Evolutionary conservation across 1,140 invertebrate species (phyloP), one percentile per base, ranked within the genome.

Genomic region (Bombus turneri): DNA sequence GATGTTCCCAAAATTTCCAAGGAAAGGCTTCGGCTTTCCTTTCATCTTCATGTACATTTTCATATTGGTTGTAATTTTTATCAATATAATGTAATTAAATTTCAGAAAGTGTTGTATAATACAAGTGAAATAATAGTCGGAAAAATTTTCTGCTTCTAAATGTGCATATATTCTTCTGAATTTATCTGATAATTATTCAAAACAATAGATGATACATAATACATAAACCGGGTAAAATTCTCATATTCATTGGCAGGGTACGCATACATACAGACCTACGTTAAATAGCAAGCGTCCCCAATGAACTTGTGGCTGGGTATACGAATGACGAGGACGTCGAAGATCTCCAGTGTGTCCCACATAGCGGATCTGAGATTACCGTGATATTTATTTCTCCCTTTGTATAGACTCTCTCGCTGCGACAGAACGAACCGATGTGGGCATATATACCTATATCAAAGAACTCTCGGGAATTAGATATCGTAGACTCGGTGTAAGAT

Each of bases 301-400:
- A 76, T 37, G 74, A 75, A 76, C 74, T 82, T 53, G 25, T 9
- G 28, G 0, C 25, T 4, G 3, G 6, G 62, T 28, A 2, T 47
- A 47, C 18, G 34, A 43, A 18, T 57, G 57, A 79, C 68, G 53
- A 34, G 41, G 64, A 73, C 31, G 47, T 71, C 75, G 75, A 71
- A 74, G 78, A 85, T 81, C 69, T 43, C 59, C n/a, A 13, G 68
- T 77, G 83, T 83, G 84, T 86, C 62, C 83, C 80, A 87, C 77
- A 86, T 78, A 86, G 75, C 47, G 79, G 81, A 87, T 76, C 77
- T 43, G 80, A 91, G 91, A 92, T 92, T 91, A 92, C 85, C 72
- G 31, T 80, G 87, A 91, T 90, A 92, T 91, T 92, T 92, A 92
- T 92, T 90, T 91, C 87, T 85, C 80, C 87, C 88, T 89, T 91